phyloP scores from a whole-genome alignment of 2,888 invertebrate genomes.

The Pyrgus malvae region DNA sequence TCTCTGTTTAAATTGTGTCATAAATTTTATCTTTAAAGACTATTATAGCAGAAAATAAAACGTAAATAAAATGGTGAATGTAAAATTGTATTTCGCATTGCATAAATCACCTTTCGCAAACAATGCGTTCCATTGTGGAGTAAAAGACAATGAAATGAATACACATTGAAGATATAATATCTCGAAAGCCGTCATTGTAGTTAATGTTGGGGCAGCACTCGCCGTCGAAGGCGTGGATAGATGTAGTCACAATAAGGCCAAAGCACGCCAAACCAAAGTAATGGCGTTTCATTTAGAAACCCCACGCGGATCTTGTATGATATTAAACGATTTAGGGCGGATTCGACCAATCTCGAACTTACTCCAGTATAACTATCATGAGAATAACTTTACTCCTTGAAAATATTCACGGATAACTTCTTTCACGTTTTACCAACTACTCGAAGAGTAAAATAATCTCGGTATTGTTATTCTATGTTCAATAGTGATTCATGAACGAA shows the following conservation, averaged over 20 bases:
- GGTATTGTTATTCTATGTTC: no score
- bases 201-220: slow-evolving; percentile 16
- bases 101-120: slow-evolving; percentile 16
- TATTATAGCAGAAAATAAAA: not conserved
- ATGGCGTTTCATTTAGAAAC: slow-evolving; percentile 17
- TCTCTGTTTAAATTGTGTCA: no score
- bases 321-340: slow-evolving; percentile 16
- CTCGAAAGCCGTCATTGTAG: slow-evolving; percentile 11
- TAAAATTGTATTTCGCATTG: slow-evolving; percentile 4
- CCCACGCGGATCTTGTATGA: slow-evolving; percentile 13
- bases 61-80: not conserved
- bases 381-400: not conserved
- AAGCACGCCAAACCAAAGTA: no score
- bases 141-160: slow-evolving; percentile 24
- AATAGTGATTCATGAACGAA: no score
- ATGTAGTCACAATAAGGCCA: slow-evolving; percentile 15
- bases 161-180: slow-evolving; percentile 12
- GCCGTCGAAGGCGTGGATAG: slow-evolving; percentile 19
- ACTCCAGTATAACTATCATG: not conserved
- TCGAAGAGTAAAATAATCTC: no score
- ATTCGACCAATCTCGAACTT: not conserved
- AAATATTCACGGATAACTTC: no score
- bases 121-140: slow-evolving; percentile 17
- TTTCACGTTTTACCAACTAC: no score
- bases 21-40: no score